These are phyloP conservation scores for Lytechinus variegatus DNA, from an alignment of 35 echinoderm and acorn worm genomes.

Conservation along the genomic window DNA sequence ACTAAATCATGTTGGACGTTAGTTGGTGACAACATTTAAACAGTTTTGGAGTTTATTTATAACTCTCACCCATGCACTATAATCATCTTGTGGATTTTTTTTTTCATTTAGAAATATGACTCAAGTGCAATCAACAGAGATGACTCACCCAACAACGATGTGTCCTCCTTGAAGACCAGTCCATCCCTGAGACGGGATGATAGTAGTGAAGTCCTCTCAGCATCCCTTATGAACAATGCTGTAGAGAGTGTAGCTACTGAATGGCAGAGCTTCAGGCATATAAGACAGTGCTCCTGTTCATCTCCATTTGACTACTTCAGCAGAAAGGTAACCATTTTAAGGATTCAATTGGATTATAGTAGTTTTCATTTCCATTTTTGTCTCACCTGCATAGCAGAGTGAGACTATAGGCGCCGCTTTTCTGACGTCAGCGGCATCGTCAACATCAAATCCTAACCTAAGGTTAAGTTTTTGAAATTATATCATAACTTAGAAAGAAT, in stretches of 20 bases:
- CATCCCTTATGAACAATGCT: conserved; percentile 71
- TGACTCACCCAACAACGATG: not conserved
- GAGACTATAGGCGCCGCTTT: too few species aligned
- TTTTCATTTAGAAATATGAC: conserved; percentile 16
- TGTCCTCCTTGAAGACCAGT: conserved; percentile 38
- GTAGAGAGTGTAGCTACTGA: conserved; percentile 82
- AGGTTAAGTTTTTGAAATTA: too few species aligned
- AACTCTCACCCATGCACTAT: not conserved
- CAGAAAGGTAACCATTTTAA: conserved; percentile 76
- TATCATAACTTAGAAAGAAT: too few species aligned
- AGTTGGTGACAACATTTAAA: too few species aligned
- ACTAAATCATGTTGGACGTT: too few species aligned
- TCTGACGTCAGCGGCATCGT: too few species aligned
- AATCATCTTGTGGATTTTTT: not conserved
- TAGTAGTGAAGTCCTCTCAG: conserved; percentile 83
- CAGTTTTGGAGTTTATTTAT: too few species aligned
- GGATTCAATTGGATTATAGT: not conserved
- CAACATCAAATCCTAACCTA: too few species aligned
- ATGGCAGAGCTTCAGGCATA: conserved; percentile 90
- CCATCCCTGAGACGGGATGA: conserved; percentile 74
- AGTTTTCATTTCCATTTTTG: too few species aligned
- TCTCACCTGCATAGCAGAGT: too few species aligned
- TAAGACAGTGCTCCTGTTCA: conserved; percentile 91
- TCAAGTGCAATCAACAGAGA: conserved; percentile 56
- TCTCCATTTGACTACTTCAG: conserved; percentile 97